Conservation (phyloP, 1,140 invertebrate species). For the Drosophila sproati region DNA sequence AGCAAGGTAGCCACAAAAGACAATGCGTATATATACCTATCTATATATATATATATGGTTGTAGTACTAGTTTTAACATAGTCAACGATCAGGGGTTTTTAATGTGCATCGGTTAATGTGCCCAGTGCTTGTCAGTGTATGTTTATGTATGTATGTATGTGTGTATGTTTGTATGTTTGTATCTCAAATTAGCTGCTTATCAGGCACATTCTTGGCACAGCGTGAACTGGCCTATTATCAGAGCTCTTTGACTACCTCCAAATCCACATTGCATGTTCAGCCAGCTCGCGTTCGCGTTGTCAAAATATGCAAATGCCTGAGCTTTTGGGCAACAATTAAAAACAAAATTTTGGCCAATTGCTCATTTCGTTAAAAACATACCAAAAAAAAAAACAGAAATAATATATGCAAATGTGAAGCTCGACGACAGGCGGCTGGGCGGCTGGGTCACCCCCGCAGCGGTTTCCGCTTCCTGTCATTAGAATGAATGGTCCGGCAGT, state of each 20-base stretch:
- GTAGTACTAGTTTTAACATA: conserved; percentile 39
- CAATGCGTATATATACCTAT: conserved; percentile 8
- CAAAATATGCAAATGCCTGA: conserved; percentile 61
- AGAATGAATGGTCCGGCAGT: conserved; percentile 42
- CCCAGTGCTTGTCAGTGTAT: conserved; percentile 12
- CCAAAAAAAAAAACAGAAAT: neutral
- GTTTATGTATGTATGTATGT: neutral
- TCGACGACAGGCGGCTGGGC: conserved; percentile 34
- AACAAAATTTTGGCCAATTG: conserved; percentile 78
- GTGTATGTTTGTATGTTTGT: conserved; percentile 40
- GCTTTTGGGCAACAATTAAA: conserved; percentile 63
- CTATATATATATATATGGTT: neutral
- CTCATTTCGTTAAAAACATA: conserved; percentile 74
- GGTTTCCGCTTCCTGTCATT: conserved; percentile 77
- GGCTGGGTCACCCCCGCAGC: conserved; percentile 38
- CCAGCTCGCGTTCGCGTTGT: neutral
- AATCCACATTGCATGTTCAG: conserved; percentile 51
- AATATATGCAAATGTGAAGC: conserved; percentile 67
- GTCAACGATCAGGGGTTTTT: conserved; percentile 47
- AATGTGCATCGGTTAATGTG: conserved; percentile 72
- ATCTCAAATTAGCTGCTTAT: conserved; percentile 80
- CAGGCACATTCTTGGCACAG: conserved; percentile 70
- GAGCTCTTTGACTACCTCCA: neutral
- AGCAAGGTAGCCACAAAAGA: conserved; percentile 17
- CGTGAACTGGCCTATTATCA: conserved; percentile 71